phyloP scores from a whole-genome alignment of 1,140 invertebrate species.

The Drosophila virilis region DNA sequence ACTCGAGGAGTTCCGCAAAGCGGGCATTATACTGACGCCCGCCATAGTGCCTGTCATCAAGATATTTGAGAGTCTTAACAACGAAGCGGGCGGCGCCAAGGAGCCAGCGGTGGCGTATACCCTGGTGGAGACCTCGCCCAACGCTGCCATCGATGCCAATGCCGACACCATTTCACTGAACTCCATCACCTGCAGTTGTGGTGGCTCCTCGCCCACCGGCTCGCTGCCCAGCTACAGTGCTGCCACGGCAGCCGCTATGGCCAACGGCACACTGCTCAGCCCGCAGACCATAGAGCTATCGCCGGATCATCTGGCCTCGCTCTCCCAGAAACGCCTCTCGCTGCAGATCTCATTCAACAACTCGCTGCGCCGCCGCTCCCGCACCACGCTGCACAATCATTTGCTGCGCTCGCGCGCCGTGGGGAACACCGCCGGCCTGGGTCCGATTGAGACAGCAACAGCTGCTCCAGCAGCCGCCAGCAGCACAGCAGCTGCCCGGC shows the following conservation, averaged over 20 bases:
- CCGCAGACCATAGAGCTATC: constrained; percentile 76
- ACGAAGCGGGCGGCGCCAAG: constrained; percentile 39
- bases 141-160: constrained; percentile 27
- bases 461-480: constrained; percentile 13
- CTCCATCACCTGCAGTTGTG: constrained; percentile 64
- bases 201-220: constrained; percentile 48
- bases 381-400: constrained; percentile 72
- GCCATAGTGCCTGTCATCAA: constrained; percentile 77
- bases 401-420: constrained; percentile 71
- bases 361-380: constrained; percentile 65
- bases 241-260: constrained; percentile 54
- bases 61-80: constrained; percentile 69
- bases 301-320: constrained; percentile 74
- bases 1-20: constrained; percentile 85
- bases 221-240: constrained; percentile 67
- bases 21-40: constrained; percentile 76
- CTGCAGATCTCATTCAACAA: constrained; percentile 83
- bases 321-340: constrained; percentile 81
- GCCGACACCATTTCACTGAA: constrained; percentile 62
- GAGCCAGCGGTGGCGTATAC: constrained; percentile 68
- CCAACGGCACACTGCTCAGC: constrained; percentile 20
- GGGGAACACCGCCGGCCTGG: constrained; percentile 59
- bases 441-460: constrained; percentile 41
- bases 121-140: constrained; percentile 57
- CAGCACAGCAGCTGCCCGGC: constrained; percentile 4